Percentiles rank a stretch among this genome's conserved stretches.
These are phyloP conservation scores for Ridgeia piscesae DNA, from an alignment of 1,140 invertebrate species.

Conservation along the genomic window DNA sequence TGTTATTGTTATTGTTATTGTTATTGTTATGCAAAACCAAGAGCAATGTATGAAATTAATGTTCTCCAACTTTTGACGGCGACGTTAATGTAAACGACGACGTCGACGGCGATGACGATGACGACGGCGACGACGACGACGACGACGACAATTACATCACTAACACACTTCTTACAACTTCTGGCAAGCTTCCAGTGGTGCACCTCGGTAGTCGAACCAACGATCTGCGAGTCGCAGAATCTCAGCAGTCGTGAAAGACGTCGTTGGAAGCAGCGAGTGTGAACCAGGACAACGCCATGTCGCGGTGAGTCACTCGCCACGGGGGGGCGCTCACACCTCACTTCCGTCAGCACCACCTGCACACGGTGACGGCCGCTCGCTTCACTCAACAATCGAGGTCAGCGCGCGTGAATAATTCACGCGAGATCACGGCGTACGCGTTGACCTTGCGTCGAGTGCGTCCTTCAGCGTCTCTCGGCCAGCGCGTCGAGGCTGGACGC, in stretches of 20 bases:
- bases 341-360: neutral
- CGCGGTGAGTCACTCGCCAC: neutral
- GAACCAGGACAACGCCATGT: too few relatives aligned
- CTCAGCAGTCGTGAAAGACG: neutral
- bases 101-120: neutral
- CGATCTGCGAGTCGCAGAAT: neutral
- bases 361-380: neutral
- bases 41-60: too few relatives aligned
- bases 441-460: neutral
- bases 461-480: neutral
- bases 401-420: neutral
- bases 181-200: neutral
- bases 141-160: neutral
- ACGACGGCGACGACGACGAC: neutral
- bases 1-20: too few relatives aligned
- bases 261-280: neutral
- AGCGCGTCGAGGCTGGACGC: neutral
- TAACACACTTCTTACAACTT: neutral
- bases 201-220: neutral
- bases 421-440: neutral
- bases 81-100: neutral
- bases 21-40: too few relatives aligned
- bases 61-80: too few relatives aligned
- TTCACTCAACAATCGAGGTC: neutral
- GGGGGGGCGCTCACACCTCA: neutral